Evolutionary conservation across 2,797 vertebrate genomes (phyloP).

Genomic region (Limosa lapponica): DNA sequence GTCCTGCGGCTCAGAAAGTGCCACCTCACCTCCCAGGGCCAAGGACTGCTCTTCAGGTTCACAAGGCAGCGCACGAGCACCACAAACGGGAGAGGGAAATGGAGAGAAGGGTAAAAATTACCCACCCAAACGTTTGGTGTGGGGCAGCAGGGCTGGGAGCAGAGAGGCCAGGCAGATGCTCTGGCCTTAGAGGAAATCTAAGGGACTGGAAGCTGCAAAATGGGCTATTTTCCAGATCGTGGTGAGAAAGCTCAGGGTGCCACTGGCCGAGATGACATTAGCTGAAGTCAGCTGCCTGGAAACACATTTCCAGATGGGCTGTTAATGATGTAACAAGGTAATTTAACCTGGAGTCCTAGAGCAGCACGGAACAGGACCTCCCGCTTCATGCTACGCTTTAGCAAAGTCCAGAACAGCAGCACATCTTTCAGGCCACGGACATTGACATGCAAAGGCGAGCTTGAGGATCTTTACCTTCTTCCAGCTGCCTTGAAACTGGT

Average conservation of each 20-base stretch:
- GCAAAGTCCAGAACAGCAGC: background rate
- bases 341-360: conserved; percentile 7
- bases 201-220: background rate
- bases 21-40: background rate
- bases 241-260: background rate
- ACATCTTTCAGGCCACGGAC: background rate
- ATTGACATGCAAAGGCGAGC: background rate
- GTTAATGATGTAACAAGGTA: conserved; percentile 23
- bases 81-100: background rate
- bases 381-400: background rate
- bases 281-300: background rate
- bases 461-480: conserved; percentile 11
- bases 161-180: background rate
- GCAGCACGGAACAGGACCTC: background rate
- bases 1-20: background rate
- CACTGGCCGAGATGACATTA: background rate
- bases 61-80: background rate
- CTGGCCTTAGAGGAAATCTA: background rate
- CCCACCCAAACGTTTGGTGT: background rate
- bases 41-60: background rate
- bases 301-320: conserved; percentile 13
- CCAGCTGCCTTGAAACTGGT: conserved; percentile 20
- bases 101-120: background rate
- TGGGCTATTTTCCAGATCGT: background rate
- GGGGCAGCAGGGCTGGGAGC: background rate